Evolutionary conservation across 2,113 vertebrate species (phyloP), one percentile per base, ranked within the genome.

Genomic region (Marmota flaviventris): DNA sequence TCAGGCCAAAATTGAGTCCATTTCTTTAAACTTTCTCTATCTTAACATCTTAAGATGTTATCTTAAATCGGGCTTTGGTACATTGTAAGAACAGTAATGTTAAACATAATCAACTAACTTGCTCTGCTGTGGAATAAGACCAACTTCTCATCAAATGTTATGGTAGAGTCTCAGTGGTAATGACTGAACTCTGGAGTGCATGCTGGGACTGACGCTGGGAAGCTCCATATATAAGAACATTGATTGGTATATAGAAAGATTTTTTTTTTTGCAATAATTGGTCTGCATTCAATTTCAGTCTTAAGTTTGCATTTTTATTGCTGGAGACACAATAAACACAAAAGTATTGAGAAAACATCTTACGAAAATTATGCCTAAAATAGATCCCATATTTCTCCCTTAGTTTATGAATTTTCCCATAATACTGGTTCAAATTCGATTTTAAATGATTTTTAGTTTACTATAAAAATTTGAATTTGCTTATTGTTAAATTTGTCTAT

Each of bases 261-360:
- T 45, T 45, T 76, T 45, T 45, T 76, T 7, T 91, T 95, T 67
- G 29, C 9, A 69, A 18, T 45, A 79, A 61, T 14, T n/a, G 91
- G 37, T 69, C 56, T 72, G 1, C 82, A 34, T 69, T 75, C 56
- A 84, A 13, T 88, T 95, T 13, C 9, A 14, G 4, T 85, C 39
- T 93, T 89, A 72, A 48, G 77, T 86, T 85, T 82, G 79, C 25
- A 42, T 82, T 89, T 95, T 76, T 25, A 78, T 89, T 85, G 39
- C 24, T 70, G 85, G 48, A 34, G 12, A 45, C 2, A 45, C 18
- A 86, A 32, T 8, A 53, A 8, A 39, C 37, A 32, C 11, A 39
- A n/a, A 75, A 93, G 9, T 89, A 58, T 65, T 32, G n/a, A 8
- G n/a, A 85, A 85, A 82, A 12, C 65, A 73, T 85, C 85, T 92